A percentile compares a stretch with the other conserved stretches of the same genome.
Conservation (phyloP, 2,797 vertebrate genomes). For the Syndactyla subalaris region DNA sequence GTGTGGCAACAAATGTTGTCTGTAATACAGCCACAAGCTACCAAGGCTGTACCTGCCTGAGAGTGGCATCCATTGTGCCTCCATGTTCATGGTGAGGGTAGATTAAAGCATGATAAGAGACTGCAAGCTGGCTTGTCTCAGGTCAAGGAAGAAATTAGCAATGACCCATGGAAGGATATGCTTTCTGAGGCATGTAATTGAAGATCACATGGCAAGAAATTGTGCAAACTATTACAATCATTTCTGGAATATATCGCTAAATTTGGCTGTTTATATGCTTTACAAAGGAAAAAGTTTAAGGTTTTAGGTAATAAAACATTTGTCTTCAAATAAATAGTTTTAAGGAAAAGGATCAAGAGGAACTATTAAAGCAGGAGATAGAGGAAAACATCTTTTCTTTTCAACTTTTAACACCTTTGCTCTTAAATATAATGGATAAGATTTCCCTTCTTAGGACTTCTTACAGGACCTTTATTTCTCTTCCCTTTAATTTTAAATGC, state of each 20-base stretch:
- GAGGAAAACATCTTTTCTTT: background rate
- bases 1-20: background rate
- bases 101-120: background rate
- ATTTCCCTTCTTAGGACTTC: background rate
- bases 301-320: background rate
- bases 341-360: background rate
- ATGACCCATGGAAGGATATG: background rate
- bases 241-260: slow-evolving; percentile 7
- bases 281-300: background rate
- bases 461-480: background rate
- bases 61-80: background rate
- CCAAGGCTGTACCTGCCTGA: background rate
- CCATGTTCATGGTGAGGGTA: background rate
- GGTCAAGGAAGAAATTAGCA: slow-evolving; percentile 29
- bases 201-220: slow-evolving; percentile 16
- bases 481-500: slow-evolving; percentile 1
- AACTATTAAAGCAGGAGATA: background rate
- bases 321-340: background rate
- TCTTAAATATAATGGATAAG: background rate
- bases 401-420: background rate
- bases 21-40: background rate
- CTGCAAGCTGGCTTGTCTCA: background rate
- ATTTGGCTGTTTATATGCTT: background rate
- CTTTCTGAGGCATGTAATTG: slow-evolving; percentile 29
- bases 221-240: background rate